A percentile compares a stretch with the other conserved stretches of the same genome.
These are phyloP conservation scores for Aspidiotus destructor DNA, from an alignment of 2,888 invertebrate species.

Conservation along the genomic window DNA sequence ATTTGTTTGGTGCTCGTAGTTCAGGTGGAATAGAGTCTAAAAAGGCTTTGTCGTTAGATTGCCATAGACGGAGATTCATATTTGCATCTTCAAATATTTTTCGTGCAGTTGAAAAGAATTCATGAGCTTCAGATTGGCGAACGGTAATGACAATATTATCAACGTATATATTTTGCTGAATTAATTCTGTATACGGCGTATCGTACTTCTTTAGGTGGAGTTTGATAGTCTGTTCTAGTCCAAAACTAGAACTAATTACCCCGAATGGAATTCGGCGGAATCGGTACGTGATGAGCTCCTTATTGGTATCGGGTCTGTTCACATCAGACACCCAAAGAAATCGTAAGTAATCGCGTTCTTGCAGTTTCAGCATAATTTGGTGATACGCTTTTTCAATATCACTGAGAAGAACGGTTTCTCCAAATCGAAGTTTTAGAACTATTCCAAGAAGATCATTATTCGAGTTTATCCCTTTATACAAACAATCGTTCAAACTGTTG, in stretches of 20 bases:
- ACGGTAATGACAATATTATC: not conserved
- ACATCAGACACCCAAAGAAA: not conserved
- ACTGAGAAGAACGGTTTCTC: not conserved
- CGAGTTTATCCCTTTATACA: not conserved
- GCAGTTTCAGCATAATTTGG: not conserved
- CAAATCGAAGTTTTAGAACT: not conserved
- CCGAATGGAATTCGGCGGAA: not conserved
- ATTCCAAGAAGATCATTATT: not conserved
- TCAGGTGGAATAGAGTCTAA: not conserved
- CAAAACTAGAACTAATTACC: not conserved
- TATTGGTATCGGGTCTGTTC: not conserved
- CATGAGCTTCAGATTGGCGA: not conserved
- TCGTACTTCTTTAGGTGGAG: not conserved
- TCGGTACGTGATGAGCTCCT: not conserved
- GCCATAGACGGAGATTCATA: not conserved
- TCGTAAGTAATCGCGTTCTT: not conserved
- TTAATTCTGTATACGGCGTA: not conserved
- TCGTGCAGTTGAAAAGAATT: not conserved
- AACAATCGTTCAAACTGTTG: not conserved
- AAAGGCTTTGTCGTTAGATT: not conserved
- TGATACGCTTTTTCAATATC: not conserved
- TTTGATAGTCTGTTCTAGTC: not conserved
- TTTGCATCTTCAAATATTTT: no score
- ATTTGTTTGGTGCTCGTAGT: not conserved
- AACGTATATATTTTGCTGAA: not conserved